These are phyloP conservation scores for Lasioglossum malachurum DNA, from an alignment of 2,888 invertebrate genomes.

Conservation along the genomic window DNA sequence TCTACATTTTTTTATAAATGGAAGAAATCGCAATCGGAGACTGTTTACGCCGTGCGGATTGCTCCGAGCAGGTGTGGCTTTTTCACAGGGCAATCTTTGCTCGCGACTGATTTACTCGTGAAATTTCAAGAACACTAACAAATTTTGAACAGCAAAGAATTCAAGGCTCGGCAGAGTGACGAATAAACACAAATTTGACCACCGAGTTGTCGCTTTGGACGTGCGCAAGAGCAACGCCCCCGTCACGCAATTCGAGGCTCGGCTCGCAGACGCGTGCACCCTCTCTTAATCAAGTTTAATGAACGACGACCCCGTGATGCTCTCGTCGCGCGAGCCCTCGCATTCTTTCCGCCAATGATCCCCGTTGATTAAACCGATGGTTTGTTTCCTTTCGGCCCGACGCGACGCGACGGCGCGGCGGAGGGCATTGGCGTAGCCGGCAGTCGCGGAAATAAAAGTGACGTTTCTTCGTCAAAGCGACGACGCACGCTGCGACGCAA, in stretches of 20 bases:
- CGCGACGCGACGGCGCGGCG: not conserved
- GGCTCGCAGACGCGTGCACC: constrained; percentile 5
- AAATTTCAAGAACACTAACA: not conserved
- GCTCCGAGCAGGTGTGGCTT: no score
- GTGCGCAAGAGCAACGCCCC: not conserved
- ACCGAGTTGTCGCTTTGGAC: not conserved
- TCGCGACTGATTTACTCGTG: not conserved
- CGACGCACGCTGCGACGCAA: not conserved
- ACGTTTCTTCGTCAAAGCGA: constrained; percentile 1
- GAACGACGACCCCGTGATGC: constrained; percentile 15
- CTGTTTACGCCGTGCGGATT: no score
- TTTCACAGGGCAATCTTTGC: not conserved
- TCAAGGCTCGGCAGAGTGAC: not conserved
- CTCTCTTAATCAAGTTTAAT: constrained; percentile 12
- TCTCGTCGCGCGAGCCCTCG: constrained; percentile 7
- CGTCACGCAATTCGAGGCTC: not conserved
- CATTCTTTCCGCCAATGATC: not conserved
- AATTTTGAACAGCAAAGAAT: not conserved
- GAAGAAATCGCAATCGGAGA: no score
- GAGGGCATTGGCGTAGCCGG: not conserved
- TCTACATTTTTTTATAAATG: no score
- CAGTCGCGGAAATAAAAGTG: constrained; percentile 44
- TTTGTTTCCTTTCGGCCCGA: not conserved
- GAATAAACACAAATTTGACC: not conserved
- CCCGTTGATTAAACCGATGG: constrained; percentile 22